These are phyloP conservation scores for Podocnemis expansa DNA, from an alignment of 2,113 vertebrate species.

Conservation along the genomic window DNA sequence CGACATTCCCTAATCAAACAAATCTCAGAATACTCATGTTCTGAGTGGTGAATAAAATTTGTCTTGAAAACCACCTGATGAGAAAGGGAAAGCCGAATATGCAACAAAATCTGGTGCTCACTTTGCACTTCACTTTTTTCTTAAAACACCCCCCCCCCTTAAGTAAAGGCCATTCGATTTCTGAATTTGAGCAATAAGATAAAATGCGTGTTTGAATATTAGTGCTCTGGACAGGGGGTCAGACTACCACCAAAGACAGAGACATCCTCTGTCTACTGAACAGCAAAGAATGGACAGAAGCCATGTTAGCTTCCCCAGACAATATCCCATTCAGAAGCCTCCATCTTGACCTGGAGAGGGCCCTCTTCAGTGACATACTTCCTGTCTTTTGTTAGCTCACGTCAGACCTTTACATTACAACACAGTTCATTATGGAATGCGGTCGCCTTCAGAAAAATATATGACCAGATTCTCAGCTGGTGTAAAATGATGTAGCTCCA, in stretches of 20 bases:
- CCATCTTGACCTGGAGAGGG: neutral
- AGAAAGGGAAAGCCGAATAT: neutral
- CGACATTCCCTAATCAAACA: neutral
- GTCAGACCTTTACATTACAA: neutral
- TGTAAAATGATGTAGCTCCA: neutral
- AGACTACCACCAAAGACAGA: neutral
- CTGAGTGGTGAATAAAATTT: neutral
- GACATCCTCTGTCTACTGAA: neutral
- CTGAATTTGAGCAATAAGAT: neutral
- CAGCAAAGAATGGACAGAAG: neutral
- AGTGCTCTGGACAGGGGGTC: neutral
- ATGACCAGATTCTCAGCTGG: neutral
- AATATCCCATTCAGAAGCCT: neutral
- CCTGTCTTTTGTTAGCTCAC: neutral
- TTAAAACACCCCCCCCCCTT: neutral
- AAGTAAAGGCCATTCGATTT: rapidly evolving
- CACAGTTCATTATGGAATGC: neutral
- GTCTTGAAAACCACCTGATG: neutral
- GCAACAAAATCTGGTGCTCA: neutral
- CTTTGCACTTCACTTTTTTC: neutral
- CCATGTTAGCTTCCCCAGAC: neutral
- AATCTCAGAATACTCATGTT: neutral
- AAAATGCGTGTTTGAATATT: neutral
- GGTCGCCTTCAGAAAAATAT: neutral
- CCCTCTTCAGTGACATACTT: neutral